A percentile compares a stretch with the other conserved stretches of the same genome.
phyloP scores from a whole-genome alignment of 2,113 vertebrate genomes.

The Regulus satrapa region DNA sequence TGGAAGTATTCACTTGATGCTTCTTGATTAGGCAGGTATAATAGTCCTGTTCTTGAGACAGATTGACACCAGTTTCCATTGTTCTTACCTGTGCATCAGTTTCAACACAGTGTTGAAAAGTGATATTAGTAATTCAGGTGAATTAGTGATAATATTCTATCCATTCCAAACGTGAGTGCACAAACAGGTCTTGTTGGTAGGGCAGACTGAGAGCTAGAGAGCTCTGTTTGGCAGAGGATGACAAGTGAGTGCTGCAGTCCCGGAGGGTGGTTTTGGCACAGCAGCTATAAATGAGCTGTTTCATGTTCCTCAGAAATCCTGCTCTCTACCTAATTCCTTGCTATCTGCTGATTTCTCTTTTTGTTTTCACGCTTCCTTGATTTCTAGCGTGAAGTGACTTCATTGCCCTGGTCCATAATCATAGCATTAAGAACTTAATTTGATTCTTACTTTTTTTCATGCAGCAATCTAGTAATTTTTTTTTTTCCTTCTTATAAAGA shows the following conservation, averaged over 20 bases:
- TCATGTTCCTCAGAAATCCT: background rate
- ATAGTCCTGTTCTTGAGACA: background rate
- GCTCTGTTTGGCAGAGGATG: background rate
- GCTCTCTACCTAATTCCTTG: background rate
- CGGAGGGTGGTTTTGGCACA: background rate
- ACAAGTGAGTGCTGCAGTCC: background rate
- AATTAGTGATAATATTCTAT: background rate
- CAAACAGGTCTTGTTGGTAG: background rate
- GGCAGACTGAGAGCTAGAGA: background rate
- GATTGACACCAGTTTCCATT: background rate
- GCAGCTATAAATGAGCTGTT: background rate
- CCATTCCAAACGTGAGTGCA: background rate
- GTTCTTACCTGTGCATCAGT: background rate
- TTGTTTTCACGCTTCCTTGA: background rate
- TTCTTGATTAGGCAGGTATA: background rate
- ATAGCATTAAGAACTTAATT: background rate
- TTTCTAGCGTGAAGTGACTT: background rate
- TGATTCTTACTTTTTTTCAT: background rate
- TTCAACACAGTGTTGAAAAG: background rate
- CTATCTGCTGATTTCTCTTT: background rate
- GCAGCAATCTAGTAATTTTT: background rate
- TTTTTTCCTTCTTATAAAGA: background rate
- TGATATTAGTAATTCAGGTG: background rate
- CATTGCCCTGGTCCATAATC: background rate
- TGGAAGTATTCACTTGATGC: background rate